Evolutionary conservation across 2,113 vertebrate species (phyloP).

Genomic region (Forbesichthys papilliferus): DNA sequence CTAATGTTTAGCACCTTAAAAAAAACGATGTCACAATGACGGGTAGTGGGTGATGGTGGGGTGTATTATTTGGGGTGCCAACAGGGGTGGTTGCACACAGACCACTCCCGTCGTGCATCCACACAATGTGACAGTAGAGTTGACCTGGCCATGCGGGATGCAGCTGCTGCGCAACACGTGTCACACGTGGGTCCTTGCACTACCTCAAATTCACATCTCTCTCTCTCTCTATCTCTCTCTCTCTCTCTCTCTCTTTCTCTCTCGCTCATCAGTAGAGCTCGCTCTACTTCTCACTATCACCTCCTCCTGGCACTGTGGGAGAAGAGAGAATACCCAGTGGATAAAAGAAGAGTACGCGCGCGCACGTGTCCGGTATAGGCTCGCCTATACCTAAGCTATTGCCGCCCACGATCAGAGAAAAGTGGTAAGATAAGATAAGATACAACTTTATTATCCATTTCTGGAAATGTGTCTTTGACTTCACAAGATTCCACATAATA

Average conservation of each 20-base stretch:
- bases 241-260: conserved; percentile 6
- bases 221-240: not conserved
- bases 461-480: too few species aligned
- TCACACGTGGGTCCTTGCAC: conserved; percentile 35
- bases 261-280: conserved; percentile 23
- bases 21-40: too few species aligned
- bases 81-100: not conserved
- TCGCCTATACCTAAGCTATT: conserved; percentile 39
- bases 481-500: too few species aligned
- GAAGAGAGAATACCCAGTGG: conserved; percentile 25
- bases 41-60: not conserved
- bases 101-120: conserved; percentile 57
- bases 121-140: conserved; percentile 73
- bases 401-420: conserved; percentile 61
- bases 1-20: too few species aligned
- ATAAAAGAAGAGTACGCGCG: conserved; percentile 6
- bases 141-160: conserved; percentile 76
- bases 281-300: conserved; percentile 15
- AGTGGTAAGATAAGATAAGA: conserved; percentile 55
- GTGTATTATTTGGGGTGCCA: not conserved
- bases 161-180: conserved; percentile 64
- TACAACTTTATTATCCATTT: too few species aligned
- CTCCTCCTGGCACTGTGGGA: conserved; percentile 50
- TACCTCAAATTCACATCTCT: conserved; percentile 52
- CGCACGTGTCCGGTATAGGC: conserved; percentile 43